Evolutionary conservation across 2,888 invertebrate species (phyloP).

Genomic region (Hermaeophaga mercurialis): DNA sequence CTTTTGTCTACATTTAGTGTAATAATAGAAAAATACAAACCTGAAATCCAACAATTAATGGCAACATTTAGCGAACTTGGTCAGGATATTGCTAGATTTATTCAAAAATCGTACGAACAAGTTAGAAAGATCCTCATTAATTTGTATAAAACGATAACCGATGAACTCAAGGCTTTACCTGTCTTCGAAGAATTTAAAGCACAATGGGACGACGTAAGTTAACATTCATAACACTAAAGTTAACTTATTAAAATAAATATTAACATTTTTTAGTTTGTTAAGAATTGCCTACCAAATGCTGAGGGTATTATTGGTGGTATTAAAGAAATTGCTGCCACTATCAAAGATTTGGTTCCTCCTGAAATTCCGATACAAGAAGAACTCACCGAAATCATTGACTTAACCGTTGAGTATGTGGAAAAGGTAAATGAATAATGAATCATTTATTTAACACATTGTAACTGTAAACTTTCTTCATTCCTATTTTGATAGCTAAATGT

Average conservation of each 20-base stretch:
- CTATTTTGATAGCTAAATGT: no score
- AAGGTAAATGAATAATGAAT: slow-evolving; percentile 59
- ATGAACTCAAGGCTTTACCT: slow-evolving; percentile 63
- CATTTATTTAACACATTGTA: no score
- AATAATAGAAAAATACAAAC: slow-evolving; percentile 69
- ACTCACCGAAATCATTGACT: slow-evolving; percentile 64
- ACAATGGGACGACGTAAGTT: slow-evolving; percentile 54
- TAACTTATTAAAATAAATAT: slow-evolving; percentile 1
- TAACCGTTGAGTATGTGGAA: slow-evolving; percentile 66
- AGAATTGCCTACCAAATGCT: slow-evolving; percentile 57
- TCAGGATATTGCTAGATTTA: slow-evolving; percentile 56
- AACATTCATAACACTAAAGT: no score
- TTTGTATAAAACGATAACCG: slow-evolving; percentile 55
- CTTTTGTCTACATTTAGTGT: slow-evolving; percentile 62
- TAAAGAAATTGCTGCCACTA: slow-evolving; percentile 61
- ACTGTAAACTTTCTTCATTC: no score
- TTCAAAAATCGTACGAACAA: slow-evolving; percentile 55
- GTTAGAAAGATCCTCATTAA: slow-evolving; percentile 57
- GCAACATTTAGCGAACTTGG: slow-evolving; percentile 61
- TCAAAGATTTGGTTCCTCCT: slow-evolving; percentile 67
- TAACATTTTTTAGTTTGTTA: slow-evolving; percentile 37
- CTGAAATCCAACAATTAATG: slow-evolving; percentile 67
- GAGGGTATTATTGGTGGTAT: slow-evolving; percentile 63
- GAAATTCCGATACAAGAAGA: slow-evolving; percentile 57
- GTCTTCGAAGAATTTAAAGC: slow-evolving; percentile 59